Evolutionary conservation across 1,140 invertebrate genomes (phyloP).

Genomic region (Papilio helenus): DNA sequence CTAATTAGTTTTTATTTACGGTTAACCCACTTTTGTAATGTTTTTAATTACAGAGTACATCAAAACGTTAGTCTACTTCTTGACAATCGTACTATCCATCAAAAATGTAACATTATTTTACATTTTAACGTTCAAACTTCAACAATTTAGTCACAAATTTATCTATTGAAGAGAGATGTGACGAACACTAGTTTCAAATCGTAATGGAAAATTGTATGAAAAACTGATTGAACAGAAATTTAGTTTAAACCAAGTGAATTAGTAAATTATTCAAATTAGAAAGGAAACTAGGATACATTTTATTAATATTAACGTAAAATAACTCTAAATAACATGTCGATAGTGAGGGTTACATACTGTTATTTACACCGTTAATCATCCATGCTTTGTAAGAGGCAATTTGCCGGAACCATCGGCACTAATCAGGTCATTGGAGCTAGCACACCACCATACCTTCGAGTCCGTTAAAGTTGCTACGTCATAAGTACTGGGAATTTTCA

Average conservation of each 20-base stretch:
- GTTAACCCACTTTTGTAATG: slow-evolving; percentile 52
- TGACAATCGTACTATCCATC: slow-evolving; percentile 4
- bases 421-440: slow-evolving; percentile 38
- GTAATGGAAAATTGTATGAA: no score
- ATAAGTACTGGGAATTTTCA: neutral
- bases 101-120: slow-evolving; percentile 12
- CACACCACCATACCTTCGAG: slow-evolving; percentile 19
- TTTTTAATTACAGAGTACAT: slow-evolving; percentile 42
- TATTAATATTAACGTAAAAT: neutral
- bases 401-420: slow-evolving; percentile 32
- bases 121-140: neutral
- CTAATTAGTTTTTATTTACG: slow-evolving; percentile 61
- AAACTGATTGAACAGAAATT: no score
- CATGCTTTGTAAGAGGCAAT: slow-evolving; percentile 37
- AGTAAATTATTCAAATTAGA: neutral
- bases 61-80: slow-evolving; percentile 24
- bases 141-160: neutral
- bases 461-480: slow-evolving; percentile 25
- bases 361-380: slow-evolving; percentile 39
- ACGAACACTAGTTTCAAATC: no score
- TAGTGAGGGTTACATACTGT: slow-evolving; percentile 26
- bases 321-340: neutral
- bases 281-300: neutral
- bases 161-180: no score
- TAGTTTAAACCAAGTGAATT: neutral